These are phyloP conservation scores for Parus major DNA, from an alignment of 2,113 vertebrate species.

Conservation along the genomic window DNA sequence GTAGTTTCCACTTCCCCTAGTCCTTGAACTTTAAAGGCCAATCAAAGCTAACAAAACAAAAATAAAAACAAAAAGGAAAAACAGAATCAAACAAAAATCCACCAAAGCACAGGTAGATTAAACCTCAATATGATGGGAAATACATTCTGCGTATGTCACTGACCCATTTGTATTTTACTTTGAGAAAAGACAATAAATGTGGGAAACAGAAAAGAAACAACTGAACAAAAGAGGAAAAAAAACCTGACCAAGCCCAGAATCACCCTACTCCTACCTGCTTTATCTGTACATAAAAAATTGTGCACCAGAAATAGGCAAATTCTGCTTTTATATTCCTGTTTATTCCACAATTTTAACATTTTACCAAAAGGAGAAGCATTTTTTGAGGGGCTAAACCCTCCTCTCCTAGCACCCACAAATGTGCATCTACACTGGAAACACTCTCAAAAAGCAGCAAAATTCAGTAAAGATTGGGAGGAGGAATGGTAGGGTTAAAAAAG, in stretches of 20 bases:
- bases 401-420: not conserved
- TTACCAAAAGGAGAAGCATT: not conserved
- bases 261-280: not conserved
- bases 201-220: not conserved
- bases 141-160: not conserved
- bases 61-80: not conserved
- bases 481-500: not conserved
- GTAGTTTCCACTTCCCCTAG: not conserved
- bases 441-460: not conserved
- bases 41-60: not conserved
- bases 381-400: not conserved
- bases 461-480: not conserved
- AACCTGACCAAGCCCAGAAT: not conserved
- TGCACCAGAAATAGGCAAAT: not conserved
- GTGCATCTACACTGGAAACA: not conserved
- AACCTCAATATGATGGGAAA: not conserved
- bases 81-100: not conserved
- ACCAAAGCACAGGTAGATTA: not conserved
- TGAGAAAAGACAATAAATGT: not conserved
- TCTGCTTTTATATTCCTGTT: not conserved
- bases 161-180: not conserved
- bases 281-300: not conserved
- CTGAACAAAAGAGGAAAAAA: fast-evolving
- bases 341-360: not conserved
- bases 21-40: not conserved